Conservation (phyloP, 1,140 invertebrate genomes). For the Sycophaga agraensis region DNA sequence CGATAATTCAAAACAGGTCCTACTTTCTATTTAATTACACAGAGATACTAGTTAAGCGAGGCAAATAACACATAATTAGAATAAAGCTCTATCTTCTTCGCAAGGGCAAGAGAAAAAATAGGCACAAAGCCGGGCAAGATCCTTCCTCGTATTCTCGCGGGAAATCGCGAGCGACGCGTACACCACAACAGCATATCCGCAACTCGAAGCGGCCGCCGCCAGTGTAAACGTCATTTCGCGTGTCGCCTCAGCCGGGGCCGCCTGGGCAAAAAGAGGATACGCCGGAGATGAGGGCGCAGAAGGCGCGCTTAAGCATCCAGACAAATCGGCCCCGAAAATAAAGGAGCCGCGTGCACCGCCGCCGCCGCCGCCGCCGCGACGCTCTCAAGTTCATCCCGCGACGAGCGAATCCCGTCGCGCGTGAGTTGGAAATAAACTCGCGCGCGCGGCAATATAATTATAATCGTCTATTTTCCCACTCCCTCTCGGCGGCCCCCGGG, state of each 20-base stretch:
- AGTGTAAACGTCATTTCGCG: neutral
- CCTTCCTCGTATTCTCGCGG: no score
- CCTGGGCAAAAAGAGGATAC: neutral
- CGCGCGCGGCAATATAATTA: constrained; percentile 11
- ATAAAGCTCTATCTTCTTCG: no score
- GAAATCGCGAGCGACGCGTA: neutral
- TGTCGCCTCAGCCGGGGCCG: neutral
- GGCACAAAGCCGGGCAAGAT: no score
- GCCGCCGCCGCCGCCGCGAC: no score
- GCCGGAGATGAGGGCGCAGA: neutral
- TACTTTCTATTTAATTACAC: no score
- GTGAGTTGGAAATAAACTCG: constrained; percentile 13
- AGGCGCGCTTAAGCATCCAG: neutral
- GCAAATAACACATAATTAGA: no score
- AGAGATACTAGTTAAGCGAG: no score
- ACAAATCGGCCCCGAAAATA: neutral
- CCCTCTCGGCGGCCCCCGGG: neutral
- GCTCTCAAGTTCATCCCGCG: neutral
- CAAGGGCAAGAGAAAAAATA: no score
- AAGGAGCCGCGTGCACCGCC: no score
- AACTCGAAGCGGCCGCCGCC: neutral
- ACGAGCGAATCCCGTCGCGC: neutral
- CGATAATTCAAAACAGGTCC: no score
- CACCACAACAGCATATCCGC: neutral
- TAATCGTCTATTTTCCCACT: constrained; percentile 3